Percentiles rank a stretch among this genome's conserved stretches.
phyloP scores from a whole-genome alignment of 2,888 invertebrate species.

The Ornithoptera alexandrae region DNA sequence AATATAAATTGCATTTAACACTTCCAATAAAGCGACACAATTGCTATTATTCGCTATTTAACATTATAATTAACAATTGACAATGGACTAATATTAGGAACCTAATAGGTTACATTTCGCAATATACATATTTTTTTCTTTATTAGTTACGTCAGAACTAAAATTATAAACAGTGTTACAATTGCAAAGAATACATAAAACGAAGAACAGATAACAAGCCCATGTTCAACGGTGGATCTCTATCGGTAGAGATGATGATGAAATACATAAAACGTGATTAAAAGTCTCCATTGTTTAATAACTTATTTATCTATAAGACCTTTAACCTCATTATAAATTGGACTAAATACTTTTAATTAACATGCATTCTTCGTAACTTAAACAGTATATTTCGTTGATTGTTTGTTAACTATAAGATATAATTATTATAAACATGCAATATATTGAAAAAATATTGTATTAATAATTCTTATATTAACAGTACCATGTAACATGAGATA shows the following conservation, averaged over 20 bases:
- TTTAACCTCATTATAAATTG: slow-evolving; percentile 8
- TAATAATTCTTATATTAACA: slow-evolving; percentile 6
- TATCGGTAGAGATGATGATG: too few species aligned
- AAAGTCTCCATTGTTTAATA: not conserved
- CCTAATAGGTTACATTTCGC: slow-evolving; percentile 26
- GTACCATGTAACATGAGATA: slow-evolving; percentile 4
- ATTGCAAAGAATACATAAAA: slow-evolving; percentile 7
- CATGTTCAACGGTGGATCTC: too few species aligned
- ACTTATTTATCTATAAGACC: slow-evolving; percentile 5
- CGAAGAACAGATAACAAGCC: too few species aligned
- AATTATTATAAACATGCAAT: slow-evolving; percentile 3
- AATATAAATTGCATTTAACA: slow-evolving; percentile 21
- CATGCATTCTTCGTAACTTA: slow-evolving; percentile 12
- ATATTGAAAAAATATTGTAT: not conserved
- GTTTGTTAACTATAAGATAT: not conserved
- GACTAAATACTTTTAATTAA: not conserved
- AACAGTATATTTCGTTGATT: slow-evolving; percentile 14
- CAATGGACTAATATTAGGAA: slow-evolving; percentile 26
- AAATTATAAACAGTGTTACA: not conserved
- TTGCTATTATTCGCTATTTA: slow-evolving; percentile 20
- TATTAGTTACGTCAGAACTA: not conserved
- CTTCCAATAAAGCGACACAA: not conserved
- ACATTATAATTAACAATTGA: slow-evolving; percentile 28
- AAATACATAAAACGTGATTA: not conserved
- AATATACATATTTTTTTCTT: not conserved